phyloP scores from a whole-genome alignment of 1,140 invertebrate genomes.

The Drosophila truncata region DNA sequence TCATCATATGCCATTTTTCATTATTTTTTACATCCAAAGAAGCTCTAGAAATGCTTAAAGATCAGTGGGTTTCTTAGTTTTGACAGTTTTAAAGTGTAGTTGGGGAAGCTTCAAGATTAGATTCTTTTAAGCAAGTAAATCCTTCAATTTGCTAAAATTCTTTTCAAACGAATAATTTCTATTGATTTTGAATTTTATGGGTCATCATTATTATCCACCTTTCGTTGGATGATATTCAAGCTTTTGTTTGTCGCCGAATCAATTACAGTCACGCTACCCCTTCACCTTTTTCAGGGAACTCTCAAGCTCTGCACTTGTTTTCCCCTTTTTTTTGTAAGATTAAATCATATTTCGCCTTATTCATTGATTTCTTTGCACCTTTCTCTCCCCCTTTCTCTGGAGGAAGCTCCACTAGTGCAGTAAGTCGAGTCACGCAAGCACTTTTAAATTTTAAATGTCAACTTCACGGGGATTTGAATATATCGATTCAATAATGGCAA shows the following conservation, averaged over 20 bases:
- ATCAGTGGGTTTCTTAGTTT: not conserved
- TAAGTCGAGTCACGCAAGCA: conserved; percentile 26
- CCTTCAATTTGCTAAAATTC: too few species aligned
- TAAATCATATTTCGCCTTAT: conserved; percentile 18
- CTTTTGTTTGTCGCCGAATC: conserved; percentile 1
- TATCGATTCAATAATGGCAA: conserved; percentile 72
- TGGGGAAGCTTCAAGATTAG: too few species aligned
- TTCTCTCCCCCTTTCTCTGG: not conserved
- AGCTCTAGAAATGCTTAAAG: not conserved
- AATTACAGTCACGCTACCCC: conserved; percentile 19
- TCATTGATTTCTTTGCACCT: conserved; percentile 18
- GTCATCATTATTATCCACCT: conserved; percentile 2
- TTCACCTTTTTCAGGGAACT: not conserved
- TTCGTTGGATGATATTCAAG: not conserved
- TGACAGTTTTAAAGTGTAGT: not conserved
- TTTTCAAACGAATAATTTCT: not conserved
- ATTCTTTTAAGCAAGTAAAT: too few species aligned
- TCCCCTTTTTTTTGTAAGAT: not conserved
- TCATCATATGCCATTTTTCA: not conserved
- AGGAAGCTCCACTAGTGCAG: conserved; percentile 32
- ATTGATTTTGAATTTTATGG: conserved; percentile 7
- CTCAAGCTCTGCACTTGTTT: not conserved
- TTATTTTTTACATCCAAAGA: not conserved
- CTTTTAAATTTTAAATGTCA: conserved; percentile 49
- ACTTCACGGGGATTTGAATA: conserved; percentile 40